Evolutionary conservation across 2,113 vertebrate genomes (phyloP), one percentile per base, ranked within the genome.

Genomic region (Leucopsar rothschildi): DNA sequence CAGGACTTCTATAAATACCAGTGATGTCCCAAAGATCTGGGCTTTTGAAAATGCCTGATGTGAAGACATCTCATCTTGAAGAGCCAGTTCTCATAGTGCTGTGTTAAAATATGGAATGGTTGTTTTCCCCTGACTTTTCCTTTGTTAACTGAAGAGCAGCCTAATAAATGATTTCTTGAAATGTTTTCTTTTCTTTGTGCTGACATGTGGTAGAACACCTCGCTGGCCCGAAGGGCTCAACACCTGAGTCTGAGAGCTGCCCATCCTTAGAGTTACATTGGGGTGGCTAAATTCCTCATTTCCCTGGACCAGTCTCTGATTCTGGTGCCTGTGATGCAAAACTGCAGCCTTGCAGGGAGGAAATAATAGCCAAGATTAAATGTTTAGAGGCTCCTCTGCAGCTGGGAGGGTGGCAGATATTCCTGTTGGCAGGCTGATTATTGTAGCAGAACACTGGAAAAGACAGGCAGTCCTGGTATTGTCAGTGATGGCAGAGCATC

Each of bases 381-480:
- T 87, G 70, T 71, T 78, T 24, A 47, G 90, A 66, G 60, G 82
- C 49, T 73, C 6, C 70, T 90, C 45, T 33, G 64, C 47, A 91
- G 90, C 84, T 95, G 82, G 65, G 83, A 60, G 87, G 65, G 83
- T 80, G 56, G 68, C 42, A 52, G 65, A 59, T 91, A 92, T 44
- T 96, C 72, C 82, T 82, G 1, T 53, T 95, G 88, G 88, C 25
- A 33, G 39, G 11, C 47, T 88, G 45, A 55, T 90, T 65, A 82
- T 86, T 91, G 73, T 88, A 66, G 83, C 92, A 61, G 27, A 86
- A 50, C 78, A 85, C 78, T 90, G 96, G 71, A 75, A 87, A 78
- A 96, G 93, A 71, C 55, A 93, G 75, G 35, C 12, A 2, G 33
- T n/a, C 61, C 75, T 70, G 57, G 57, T 94, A 31, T 86, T 86